These are phyloP conservation scores for Hirudo medicinalis DNA, from an alignment of 1,140 invertebrate genomes.

Conservation along the genomic window DNA sequence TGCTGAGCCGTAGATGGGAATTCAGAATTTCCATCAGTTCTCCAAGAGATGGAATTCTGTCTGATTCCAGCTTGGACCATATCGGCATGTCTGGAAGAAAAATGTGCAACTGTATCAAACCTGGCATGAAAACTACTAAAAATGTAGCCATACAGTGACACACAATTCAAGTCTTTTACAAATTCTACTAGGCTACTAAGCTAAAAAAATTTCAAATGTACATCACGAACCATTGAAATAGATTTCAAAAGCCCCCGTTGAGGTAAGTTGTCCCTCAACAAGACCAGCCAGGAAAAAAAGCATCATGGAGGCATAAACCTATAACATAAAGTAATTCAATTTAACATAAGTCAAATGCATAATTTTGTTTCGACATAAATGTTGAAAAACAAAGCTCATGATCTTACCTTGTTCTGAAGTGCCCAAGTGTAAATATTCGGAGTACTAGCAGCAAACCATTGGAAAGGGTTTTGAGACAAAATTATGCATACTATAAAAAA, in stretches of 20 bases:
- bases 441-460: conserved; percentile 48
- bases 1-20: conserved; percentile 55
- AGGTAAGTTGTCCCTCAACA: conserved; percentile 79
- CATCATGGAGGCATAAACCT: conserved; percentile 85
- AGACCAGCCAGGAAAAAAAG: conserved; percentile 85
- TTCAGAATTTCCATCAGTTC: conserved; percentile 96
- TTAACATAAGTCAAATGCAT: neutral
- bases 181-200: neutral
- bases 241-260: conserved; percentile 97
- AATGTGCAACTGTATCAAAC: neutral
- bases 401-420: conserved; percentile 63
- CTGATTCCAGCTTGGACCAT: conserved; percentile 96
- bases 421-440: conserved; percentile 79
- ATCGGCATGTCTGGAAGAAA: conserved; percentile 68
- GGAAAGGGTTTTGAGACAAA: conserved; percentile 64
- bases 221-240: conserved; percentile 63
- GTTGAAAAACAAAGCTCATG: neutral
- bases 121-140: neutral
- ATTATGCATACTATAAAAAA: conserved; percentile 69
- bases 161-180: neutral
- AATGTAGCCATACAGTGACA: neutral
- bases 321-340: conserved; percentile 25
- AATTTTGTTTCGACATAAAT: neutral
- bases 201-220: neutral
- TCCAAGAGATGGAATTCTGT: conserved; percentile 80